Evolutionary conservation across 1,140 invertebrate species (phyloP), one percentile per base, ranked within the genome.

Genomic region (Hylyphantes graminicola): DNA sequence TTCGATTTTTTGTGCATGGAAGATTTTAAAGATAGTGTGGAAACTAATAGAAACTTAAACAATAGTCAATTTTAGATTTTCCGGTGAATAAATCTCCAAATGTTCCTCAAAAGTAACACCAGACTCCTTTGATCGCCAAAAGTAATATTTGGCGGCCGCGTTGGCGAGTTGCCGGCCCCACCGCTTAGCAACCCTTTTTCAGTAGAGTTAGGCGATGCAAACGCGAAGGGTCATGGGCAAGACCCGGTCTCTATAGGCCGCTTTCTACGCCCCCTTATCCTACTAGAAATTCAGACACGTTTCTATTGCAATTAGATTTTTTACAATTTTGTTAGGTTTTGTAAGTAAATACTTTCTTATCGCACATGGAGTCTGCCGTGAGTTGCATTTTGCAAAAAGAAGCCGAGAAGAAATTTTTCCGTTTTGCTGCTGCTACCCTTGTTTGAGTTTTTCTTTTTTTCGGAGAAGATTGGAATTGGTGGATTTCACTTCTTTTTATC

Each of bases 141-240:
- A 35, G 35, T 35, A 35, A 35, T 35, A 8, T 53, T 70, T 70
- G 68, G 72, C 72, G 72, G 35, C 4, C n/a, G 13, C 13, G 11
- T 74, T 68, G 77, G 65, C 65, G 65, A 57, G 4, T 55, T 17
- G 68, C 10, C 21, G 54, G 55, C 10, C 0, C 8, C n/a, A 11
- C 48, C 12, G 55, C 15, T 63, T 3, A 53, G 68, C 57, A 48
- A 73, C 72, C 79, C 80, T 54, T 63, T 15, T 65, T 75, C 80
- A 83, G 70, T 83, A 72, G 80, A 83, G 80, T 72, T 73, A 10
- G 80, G 68, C 72, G 80, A 83, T 83, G 70, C 80, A 61, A 83
- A 65, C 70, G 80, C 50, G 59, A 67, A 50, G 80, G 80, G 80
- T 80, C 80, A 83, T 83, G 80, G 80, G 80, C 59, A 74, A 61